These are phyloP conservation scores for Rhopilema esculentum DNA, from an alignment of 30 jellyfish, hydroid and myxozoan genomes.

Conservation along the genomic window DNA sequence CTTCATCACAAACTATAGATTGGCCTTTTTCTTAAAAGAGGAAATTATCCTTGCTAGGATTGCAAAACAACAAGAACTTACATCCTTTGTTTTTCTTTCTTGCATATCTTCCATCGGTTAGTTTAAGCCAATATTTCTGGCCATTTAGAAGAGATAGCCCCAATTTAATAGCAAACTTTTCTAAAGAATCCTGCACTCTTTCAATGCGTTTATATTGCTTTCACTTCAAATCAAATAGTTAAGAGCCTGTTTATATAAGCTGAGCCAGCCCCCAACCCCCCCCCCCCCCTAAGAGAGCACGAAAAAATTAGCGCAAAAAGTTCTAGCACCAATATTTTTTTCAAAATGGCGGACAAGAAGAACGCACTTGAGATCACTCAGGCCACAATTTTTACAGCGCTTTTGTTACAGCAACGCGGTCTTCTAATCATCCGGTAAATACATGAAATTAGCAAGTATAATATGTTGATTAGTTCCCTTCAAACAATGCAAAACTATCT, in stretches of 20 bases:
- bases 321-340: slow-evolving; percentile 39
- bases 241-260: slow-evolving; percentile 38
- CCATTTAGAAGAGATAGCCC: too few relatives aligned
- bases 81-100: too few relatives aligned
- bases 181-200: slow-evolving; percentile 50
- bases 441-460: slow-evolving; percentile 19
- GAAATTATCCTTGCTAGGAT: too few relatives aligned
- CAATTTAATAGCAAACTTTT: too few relatives aligned
- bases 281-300: slow-evolving; percentile 68
- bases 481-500: slow-evolving; percentile 45
- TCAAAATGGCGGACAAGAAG: slow-evolving; percentile 62
- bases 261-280: too few relatives aligned
- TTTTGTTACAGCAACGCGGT: slow-evolving; percentile 55
- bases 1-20: too few relatives aligned
- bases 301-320: slow-evolving; percentile 1
- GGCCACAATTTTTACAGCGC: slow-evolving; percentile 56
- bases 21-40: too few relatives aligned
- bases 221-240: too few relatives aligned
- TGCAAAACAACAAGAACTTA: too few relatives aligned
- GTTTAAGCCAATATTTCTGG: too few relatives aligned
- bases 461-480: slow-evolving; percentile 22
- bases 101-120: too few relatives aligned
- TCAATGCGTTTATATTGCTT: slow-evolving; percentile 36
- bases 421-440: slow-evolving; percentile 35
- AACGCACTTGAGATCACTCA: slow-evolving; percentile 44